Evolutionary conservation across 2,797 vertebrate genomes (phyloP).

Genomic region (Mastacembelus armatus): DNA sequence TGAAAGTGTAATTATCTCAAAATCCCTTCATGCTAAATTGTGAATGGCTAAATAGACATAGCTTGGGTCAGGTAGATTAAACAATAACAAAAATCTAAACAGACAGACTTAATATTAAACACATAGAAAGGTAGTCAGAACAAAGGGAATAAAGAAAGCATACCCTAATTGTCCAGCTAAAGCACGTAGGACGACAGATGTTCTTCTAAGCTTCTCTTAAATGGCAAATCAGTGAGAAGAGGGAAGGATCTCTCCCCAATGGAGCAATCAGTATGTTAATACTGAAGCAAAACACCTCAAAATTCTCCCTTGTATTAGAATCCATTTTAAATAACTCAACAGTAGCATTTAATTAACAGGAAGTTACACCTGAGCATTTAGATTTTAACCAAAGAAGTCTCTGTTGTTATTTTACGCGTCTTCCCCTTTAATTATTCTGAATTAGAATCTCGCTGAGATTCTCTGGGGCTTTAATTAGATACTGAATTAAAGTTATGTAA

Average conservation of each 20-base stretch:
- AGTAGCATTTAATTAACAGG: slow-evolving; percentile 81
- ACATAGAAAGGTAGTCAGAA: slow-evolving; percentile 16
- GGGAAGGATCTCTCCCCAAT: slow-evolving; percentile 32
- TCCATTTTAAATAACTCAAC: slow-evolving; percentile 72
- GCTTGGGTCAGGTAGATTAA: slow-evolving; percentile 6
- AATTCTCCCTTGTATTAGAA: slow-evolving; percentile 67
- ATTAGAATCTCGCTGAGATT: slow-evolving; percentile 70
- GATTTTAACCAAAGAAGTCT: slow-evolving; percentile 66
- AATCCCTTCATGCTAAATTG: neutral
- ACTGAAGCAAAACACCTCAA: slow-evolving; percentile 75
- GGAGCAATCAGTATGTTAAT: slow-evolving; percentile 80
- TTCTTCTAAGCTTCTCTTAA: slow-evolving; percentile 53
- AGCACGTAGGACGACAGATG: slow-evolving; percentile 14
- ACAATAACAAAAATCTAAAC: slow-evolving; percentile 20
- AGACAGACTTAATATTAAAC: neutral
- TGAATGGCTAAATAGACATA: neutral
- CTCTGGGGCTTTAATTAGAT: slow-evolving; percentile 85
- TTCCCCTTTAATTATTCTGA: slow-evolving; percentile 81
- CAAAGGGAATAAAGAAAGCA: slow-evolving; percentile 18
- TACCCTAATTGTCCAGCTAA: slow-evolving; percentile 46
- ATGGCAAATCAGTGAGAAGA: slow-evolving; percentile 51
- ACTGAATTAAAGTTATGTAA: slow-evolving; percentile 84
- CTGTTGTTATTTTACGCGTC: slow-evolving; percentile 72
- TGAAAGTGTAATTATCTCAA: neutral
- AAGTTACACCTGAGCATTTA: slow-evolving; percentile 82